Evolutionary conservation across 2,888 invertebrate species (phyloP), one percentile per base, ranked within the genome.

Genomic region (Euspilapteryx auroguttella): DNA sequence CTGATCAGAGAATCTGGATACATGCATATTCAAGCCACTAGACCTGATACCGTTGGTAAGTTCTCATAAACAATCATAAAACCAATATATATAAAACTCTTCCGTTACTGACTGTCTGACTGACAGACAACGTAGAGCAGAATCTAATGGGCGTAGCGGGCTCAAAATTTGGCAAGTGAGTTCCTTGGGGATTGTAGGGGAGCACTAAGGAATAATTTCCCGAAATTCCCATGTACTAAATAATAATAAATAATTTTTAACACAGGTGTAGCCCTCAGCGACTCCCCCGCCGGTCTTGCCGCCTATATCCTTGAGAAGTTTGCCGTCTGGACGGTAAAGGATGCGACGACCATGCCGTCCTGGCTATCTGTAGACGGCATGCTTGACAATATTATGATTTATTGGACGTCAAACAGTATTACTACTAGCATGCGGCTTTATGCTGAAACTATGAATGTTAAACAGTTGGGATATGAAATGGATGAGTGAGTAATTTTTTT

Each of bases 271-370:
- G 85, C 75, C 0, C 53, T 94, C 17, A 65, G 79, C 11, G 87
- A 90, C 39, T 87, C 89, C 0, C 93, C 93, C 0, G 78, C 83
- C 2, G 92, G 89, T 14, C 64, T 93, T 25, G 86, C 90, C 0
- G 87, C 86, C 0, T 94, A 91, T 42, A 84, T 92, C 30, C 51
- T 94, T 12, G 92, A 93, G 49, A 93, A 92, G 53, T 91, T 91
- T 62, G 83, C 85, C 8, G 80, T 83, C 0, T 86, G 88, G 85
- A 89, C 87, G 47, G 57, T 54, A 25, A 40, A 55, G 14, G 54
- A 59, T 14, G 66, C 0, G 86, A 90, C 40, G 89, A 89, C 85
- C 1, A 55, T 92, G 0, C 58, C 65, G 1, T 64, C 78, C 34
- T 80, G 81, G 37, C 87, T 78, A 50, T 79, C 80, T 0, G 58